Conservation (phyloP, 2,113 vertebrate genomes). For the Capreolus pygargus region DNA sequence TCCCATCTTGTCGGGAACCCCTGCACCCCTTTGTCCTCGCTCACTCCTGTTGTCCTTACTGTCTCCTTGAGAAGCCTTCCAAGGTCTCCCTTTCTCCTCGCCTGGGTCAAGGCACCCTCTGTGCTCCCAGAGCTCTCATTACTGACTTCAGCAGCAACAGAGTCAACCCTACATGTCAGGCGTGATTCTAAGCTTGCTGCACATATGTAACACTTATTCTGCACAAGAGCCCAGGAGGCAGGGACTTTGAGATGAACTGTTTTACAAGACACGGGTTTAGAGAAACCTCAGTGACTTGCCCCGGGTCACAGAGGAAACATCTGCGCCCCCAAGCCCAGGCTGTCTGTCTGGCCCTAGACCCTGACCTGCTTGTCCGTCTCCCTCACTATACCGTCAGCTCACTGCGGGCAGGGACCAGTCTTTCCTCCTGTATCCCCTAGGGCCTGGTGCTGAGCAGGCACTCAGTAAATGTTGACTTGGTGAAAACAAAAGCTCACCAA, state of each 20-base stretch:
- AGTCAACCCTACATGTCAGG: rapidly evolving
- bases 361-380: not conserved
- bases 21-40: not conserved
- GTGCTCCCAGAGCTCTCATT: not conserved
- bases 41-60: not conserved
- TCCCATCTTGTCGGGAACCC: not conserved
- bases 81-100: not conserved
- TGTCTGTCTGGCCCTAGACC: not conserved
- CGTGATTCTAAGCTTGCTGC: not conserved
- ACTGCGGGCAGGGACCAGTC: not conserved
- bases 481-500: not conserved
- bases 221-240: not conserved
- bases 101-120: no score
- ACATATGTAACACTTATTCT: not conserved
- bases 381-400: not conserved
- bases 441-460: not conserved
- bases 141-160: not conserved
- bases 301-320: not conserved
- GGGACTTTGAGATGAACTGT: not conserved
- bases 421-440: not conserved
- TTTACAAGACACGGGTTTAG: not conserved
- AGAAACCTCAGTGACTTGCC: not conserved
- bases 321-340: not conserved
- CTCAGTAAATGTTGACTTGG: not conserved
- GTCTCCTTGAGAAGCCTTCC: not conserved